Conservation (phyloP, 1,140 invertebrate species). For the Dreissena polymorpha region DNA sequence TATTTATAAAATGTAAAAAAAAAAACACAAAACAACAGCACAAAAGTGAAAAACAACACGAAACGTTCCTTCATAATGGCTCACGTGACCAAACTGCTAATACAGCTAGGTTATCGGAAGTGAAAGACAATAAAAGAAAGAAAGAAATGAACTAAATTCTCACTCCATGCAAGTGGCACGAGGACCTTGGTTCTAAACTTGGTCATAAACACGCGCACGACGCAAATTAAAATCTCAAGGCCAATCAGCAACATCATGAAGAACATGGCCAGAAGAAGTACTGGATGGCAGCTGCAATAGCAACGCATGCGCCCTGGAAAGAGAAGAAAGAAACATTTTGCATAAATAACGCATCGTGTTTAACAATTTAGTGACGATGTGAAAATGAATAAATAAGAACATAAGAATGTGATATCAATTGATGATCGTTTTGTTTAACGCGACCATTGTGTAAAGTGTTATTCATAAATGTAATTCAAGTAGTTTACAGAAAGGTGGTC, state of each 20-base stretch:
- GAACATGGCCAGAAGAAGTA: constrained; percentile 62
- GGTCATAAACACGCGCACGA: constrained; percentile 57
- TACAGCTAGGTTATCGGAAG: too few relatives aligned
- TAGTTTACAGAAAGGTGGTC: too few relatives aligned
- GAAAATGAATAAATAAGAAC: background rate
- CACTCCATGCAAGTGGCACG: constrained; percentile 55
- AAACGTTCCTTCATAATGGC: too few relatives aligned
- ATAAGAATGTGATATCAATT: background rate
- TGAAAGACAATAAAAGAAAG: background rate
- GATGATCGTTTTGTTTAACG: background rate
- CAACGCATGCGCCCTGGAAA: constrained; percentile 55
- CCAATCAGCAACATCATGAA: constrained; percentile 63
- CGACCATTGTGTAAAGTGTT: too few relatives aligned
- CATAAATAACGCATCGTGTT: background rate
- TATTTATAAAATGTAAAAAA: background rate
- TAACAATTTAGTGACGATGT: background rate
- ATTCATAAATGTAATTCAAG: too few relatives aligned
- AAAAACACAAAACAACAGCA: background rate
- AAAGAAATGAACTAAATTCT: constrained; percentile 8
- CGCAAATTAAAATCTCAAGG: constrained; percentile 58
- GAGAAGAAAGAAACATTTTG: background rate
- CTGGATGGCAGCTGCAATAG: constrained; percentile 59
- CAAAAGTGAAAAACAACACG: too few relatives aligned
- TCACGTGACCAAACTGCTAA: too few relatives aligned
- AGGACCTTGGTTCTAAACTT: constrained; percentile 51